These are phyloP conservation scores for Aramus guarauna DNA, from an alignment of 2,113 vertebrate genomes.

Conservation along the genomic window DNA sequence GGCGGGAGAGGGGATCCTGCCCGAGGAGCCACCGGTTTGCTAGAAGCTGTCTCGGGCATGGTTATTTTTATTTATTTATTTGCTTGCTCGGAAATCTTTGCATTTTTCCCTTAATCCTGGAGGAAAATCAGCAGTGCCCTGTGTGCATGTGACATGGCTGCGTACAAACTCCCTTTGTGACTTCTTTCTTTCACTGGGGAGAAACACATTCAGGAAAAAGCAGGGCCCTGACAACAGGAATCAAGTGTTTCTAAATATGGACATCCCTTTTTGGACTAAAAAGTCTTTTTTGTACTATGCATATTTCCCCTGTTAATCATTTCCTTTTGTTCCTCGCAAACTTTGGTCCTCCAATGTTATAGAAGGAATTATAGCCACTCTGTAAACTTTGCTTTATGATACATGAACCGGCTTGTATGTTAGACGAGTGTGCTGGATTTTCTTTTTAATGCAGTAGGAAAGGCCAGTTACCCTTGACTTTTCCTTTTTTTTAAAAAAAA, in stretches of 20 bases:
- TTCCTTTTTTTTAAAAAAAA: background rate
- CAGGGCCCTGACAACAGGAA: conserved; percentile 45
- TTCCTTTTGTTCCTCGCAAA: conserved; percentile 61
- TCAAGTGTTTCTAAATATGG: conserved; percentile 66
- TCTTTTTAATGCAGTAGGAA: background rate
- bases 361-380: conserved; percentile 13
- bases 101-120: background rate
- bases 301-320: conserved; percentile 69
- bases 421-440: background rate
- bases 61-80: background rate
- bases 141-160: background rate
- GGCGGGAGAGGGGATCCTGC: background rate
- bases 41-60: background rate
- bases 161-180: background rate
- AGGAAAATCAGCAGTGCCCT: background rate
- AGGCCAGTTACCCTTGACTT: background rate
- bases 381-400: conserved; percentile 32
- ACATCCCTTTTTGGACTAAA: conserved; percentile 63
- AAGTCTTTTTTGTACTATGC: conserved; percentile 54
- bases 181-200: conserved; percentile 20
- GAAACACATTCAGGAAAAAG: conserved; percentile 28
- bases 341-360: conserved; percentile 24
- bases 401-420: background rate
- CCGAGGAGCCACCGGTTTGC: background rate
- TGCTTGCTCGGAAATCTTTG: background rate